Evolutionary conservation across 2,888 invertebrate genomes (phyloP).

Genomic region (Coronaproctus castanopsis): DNA sequence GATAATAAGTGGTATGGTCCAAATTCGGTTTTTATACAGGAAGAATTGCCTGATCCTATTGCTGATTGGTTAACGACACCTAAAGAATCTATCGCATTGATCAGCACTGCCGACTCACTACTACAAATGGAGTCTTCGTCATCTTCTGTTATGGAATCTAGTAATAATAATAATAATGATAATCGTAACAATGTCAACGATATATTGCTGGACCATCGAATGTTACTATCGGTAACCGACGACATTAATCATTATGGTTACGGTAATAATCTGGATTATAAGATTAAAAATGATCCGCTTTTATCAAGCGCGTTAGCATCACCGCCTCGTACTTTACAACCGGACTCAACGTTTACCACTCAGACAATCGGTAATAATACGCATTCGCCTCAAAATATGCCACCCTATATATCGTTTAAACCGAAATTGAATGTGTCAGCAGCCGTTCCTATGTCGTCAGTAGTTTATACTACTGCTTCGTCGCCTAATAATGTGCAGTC

Average conservation of each 20-base stretch:
- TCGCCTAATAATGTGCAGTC: slow-evolving; percentile 6
- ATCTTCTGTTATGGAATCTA: neutral
- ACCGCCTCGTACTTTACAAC: neutral
- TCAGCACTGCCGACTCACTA: neutral
- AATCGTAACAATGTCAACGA: slow-evolving; percentile 7
- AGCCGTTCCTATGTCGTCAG: too few species aligned
- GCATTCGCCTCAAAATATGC: neutral
- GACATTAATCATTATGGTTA: too few species aligned
- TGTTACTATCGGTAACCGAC: neutral
- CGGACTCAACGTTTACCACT: neutral
- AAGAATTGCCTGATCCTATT: slow-evolving; percentile 14
- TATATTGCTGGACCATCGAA: slow-evolving; percentile 1
- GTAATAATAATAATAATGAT: slow-evolving; percentile 1
- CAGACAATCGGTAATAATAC: too few species aligned
- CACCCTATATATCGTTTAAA: neutral
- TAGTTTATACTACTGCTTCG: neutral
- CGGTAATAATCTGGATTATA: neutral
- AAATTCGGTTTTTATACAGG: slow-evolving; percentile 10
- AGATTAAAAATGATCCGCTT: neutral
- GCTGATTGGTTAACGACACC: slow-evolving; percentile 12
- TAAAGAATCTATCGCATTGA: neutral
- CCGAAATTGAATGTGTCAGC: neutral
- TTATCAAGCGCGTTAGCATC: neutral
- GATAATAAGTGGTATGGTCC: slow-evolving; percentile 12
- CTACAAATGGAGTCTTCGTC: neutral